phyloP scores from a whole-genome alignment of 1,140 invertebrate genomes.

The Trachymyrmex cornetzi region DNA sequence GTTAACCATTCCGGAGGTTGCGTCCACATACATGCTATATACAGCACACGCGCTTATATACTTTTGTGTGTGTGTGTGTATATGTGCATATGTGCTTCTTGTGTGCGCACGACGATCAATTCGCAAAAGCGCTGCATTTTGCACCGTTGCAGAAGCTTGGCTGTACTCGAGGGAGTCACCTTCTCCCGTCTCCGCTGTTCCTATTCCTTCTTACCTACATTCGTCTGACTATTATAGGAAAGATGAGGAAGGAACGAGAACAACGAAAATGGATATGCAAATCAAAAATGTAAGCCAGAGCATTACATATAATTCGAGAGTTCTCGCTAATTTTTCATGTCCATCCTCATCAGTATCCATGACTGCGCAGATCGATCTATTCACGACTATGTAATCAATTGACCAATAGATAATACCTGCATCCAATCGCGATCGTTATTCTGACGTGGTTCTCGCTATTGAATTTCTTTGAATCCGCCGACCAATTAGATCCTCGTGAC shows the following conservation, averaged over 20 bases:
- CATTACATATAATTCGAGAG: neutral
- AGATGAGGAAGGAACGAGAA: neutral
- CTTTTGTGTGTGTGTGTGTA: neutral
- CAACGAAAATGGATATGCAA: slow-evolving; percentile 49
- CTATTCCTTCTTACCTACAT: slow-evolving; percentile 38
- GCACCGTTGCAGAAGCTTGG: slow-evolving; percentile 14
- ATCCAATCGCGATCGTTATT: slow-evolving; percentile 50
- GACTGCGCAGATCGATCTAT: slow-evolving; percentile 17
- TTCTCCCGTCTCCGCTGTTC: neutral
- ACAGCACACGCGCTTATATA: neutral
- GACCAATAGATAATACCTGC: slow-evolving; percentile 17
- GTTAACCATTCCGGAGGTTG: slow-evolving; percentile 53
- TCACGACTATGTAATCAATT: neutral
- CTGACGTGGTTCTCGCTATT: slow-evolving; percentile 36
- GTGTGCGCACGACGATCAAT: slow-evolving; percentile 49
- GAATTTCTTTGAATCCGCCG: slow-evolving; percentile 51
- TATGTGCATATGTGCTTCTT: neutral
- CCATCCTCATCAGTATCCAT: slow-evolving; percentile 13
- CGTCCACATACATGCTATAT: neutral
- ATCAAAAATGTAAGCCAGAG: slow-evolving; percentile 26
- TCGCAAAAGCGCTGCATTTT: slow-evolving; percentile 52
- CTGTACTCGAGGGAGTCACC: slow-evolving; percentile 35
- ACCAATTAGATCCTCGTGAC: slow-evolving; percentile 45
- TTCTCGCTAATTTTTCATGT: slow-evolving; percentile 63
- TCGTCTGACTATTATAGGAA: slow-evolving; percentile 9